Evolutionary conservation across 2,113 vertebrate species (phyloP), one percentile per base, ranked within the genome.

Genomic region (Cephalopterus ornatus): DNA sequence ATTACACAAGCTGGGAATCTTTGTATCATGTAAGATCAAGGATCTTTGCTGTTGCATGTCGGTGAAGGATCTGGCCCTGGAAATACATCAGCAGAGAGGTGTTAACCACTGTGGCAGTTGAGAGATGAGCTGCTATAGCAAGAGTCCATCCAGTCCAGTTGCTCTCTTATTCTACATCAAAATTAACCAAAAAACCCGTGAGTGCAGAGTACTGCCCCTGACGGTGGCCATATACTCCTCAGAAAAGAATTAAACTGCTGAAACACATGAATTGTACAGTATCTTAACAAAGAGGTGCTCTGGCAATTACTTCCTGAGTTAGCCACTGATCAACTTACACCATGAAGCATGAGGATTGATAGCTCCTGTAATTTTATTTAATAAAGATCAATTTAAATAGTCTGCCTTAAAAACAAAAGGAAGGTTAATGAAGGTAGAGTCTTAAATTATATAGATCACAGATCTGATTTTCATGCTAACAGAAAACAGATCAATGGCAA

Each of bases 401-500:
- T 93, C 93, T 93, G 85, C 76, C 97, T 97, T 96, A 97, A 97
- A 97, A 97, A 96, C 95, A 97, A 97, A 96, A 96, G 87, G 96
- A 96, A 96, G 94, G 95, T 97, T 97, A 97, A 97, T 96, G 95
- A 97, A 97, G 92, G 97, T 90, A 96, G 96, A 95, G 94, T 97
- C 93, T 97, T 97, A 97, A 97, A 96, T 97, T 96, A 96, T 97
- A 97, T 93, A 97, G 97, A 97, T 97, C 96, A 97, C 93, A 96
- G 95, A 79, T 97, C 97, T 77, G 91, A 96, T 95, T 97, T 97
- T 95, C 97, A 97, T 97, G 94, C 96, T 97, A 97, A 97, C 96
- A 88, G 95, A 96, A 97, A 97, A 97, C 95, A 96, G 97, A 97
- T 97, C 97, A 96, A 97, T 97, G 97, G 94, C 92, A 95, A 96